Evolutionary conservation across 2,888 invertebrate species (phyloP), one percentile per base, ranked within the genome.

Genomic region (Colostygia pectinataria): DNA sequence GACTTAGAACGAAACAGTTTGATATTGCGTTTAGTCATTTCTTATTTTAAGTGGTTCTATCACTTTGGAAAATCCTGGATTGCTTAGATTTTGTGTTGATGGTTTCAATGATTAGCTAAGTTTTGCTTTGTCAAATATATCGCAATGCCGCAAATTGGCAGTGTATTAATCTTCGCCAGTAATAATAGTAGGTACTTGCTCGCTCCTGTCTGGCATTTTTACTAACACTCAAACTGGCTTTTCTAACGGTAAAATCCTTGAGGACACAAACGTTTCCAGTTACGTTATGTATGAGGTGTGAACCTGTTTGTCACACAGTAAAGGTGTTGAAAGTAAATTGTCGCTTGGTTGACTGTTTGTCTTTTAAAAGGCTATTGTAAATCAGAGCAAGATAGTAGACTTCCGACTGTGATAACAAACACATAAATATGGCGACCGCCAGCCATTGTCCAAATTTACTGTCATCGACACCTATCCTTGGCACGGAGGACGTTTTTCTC

Each of bases 1-100:
- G 80, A 89, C 71, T 82, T 85, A 76, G 80, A 72, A 75, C 74
- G 80, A 80, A 80, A 85, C 76, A 83, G 80, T 87, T 86, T 81
- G 79, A 77, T 78, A 72, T 64, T 60, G 70, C 73, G 78, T 85
- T 85, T 79, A 78, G 79, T 90, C 84, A 88, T 78, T 80, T 74
- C 67, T 70, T 88, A 87, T 87, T 88, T 86, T 82, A 82, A 78
- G 82, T 44, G 67, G 68, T 75, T 77, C 66, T 68, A 67, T 83
- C 76, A 82, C 55, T 45, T 38, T 52, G 78, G 80, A 60, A 80
- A 83, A 80, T 74, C 78, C 80, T 56, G 67, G 73, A 60, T 64
- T 68, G 60, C 61, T 67, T 68, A 62, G 62, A 73, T 71, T 76
- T 71, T 74, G 69, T 43, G 50, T 53, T 34, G 37, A 43, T 44